Evolutionary conservation across 2,888 invertebrate genomes (phyloP).

Genomic region (Eupithecia subfuscata): DNA sequence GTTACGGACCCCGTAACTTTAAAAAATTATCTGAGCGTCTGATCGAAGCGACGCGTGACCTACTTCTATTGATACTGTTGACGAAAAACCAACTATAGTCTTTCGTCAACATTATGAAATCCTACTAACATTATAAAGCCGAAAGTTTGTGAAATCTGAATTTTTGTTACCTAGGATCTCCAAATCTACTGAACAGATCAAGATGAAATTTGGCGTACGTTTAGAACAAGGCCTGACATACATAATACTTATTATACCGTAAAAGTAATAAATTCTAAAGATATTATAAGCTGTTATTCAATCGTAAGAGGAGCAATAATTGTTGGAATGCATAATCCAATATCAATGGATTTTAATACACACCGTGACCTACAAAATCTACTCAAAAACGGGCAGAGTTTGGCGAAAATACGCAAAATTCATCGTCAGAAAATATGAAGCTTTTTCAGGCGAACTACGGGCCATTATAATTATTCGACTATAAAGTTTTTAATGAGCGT

Average conservation of each 20-base stretch:
- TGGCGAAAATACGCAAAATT: constrained; percentile 2
- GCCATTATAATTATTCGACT: constrained; percentile 45
- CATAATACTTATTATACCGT: no score
- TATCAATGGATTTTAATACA: background rate
- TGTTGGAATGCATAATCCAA: background rate
- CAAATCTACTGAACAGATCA: no score
- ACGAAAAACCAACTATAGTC: background rate
- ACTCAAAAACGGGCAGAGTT: background rate
- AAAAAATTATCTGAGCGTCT: no score
- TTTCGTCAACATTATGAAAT: background rate
- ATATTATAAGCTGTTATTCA: background rate
- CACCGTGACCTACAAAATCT: background rate
- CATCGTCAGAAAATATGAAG: background rate
- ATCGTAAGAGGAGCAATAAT: background rate
- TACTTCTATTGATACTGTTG: background rate
- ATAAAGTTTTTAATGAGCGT: constrained; percentile 74
- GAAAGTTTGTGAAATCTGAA: no score
- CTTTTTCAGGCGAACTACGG: constrained; percentile 8
- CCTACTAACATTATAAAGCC: no score
- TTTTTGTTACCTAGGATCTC: no score
- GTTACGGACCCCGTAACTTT: no score
- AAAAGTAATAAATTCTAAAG: no score
- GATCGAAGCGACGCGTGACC: no score
- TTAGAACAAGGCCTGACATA: no score
- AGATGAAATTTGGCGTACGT: no score